Conservation (phyloP, 2,797 vertebrate genomes). For the Anguilla anguilla region DNA sequence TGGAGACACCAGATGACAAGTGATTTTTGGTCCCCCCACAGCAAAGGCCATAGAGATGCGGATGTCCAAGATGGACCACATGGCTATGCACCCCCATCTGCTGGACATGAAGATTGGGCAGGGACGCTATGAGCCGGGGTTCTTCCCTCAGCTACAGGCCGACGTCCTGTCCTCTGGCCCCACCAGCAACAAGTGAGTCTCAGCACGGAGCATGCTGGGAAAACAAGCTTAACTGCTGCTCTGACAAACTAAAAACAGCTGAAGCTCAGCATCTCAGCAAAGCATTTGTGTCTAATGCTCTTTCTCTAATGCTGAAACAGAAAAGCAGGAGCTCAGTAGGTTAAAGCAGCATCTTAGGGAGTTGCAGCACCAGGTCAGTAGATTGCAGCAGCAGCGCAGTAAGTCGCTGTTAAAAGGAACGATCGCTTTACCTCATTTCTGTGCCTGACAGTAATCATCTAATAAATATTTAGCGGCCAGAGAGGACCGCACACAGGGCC, state of each 20-base stretch:
- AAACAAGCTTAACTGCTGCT: neutral
- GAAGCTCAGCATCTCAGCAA: neutral
- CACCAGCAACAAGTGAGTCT: slow-evolving; percentile 91
- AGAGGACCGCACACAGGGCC: neutral
- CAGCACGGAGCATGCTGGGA: slow-evolving; percentile 6
- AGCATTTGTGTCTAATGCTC: neutral
- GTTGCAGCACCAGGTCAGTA: neutral
- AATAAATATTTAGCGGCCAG: neutral
- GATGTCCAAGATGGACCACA: slow-evolving; percentile 95
- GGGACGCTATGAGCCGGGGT: slow-evolving; percentile 95
- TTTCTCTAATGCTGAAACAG: neutral
- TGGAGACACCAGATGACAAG: slow-evolving; percentile 16
- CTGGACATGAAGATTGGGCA: slow-evolving; percentile 99
- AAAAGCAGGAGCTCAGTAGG: neutral
- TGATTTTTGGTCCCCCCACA: slow-evolving; percentile 68
- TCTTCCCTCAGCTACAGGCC: slow-evolving; percentile 93
- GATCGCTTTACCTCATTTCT: neutral
- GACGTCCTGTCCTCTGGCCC: slow-evolving; percentile 94
- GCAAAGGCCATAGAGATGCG: slow-evolving; percentile 90
- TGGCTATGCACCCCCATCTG: slow-evolving; percentile 93
- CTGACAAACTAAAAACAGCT: neutral
- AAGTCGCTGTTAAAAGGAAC: neutral
- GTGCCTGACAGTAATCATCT: neutral
- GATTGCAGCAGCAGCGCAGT: too few relatives aligned
- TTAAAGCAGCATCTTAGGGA: neutral